phyloP scores from a whole-genome alignment of 2,797 vertebrate species.

The Sparidentex hasta region DNA sequence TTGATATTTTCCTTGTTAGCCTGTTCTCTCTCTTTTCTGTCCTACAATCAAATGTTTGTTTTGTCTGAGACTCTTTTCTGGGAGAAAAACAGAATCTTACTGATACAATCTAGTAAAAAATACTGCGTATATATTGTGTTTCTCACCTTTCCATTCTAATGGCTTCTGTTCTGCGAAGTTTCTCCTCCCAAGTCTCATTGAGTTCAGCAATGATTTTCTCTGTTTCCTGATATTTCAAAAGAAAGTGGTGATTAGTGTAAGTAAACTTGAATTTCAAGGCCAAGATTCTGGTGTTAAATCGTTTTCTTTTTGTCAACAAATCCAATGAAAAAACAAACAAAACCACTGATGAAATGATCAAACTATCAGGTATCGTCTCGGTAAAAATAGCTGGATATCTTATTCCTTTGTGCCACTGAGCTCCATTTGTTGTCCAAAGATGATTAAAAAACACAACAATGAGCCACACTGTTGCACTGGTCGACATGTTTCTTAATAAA shows the following conservation, averaged over 20 bases:
- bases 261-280: background rate
- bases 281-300: no score
- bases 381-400: background rate
- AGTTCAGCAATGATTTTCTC: conserved; percentile 99
- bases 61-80: background rate
- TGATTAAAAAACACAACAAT: background rate
- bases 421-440: background rate
- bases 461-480: background rate
- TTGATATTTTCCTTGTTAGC: background rate
- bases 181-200: conserved; percentile 99
- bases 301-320: conserved; percentile 3
- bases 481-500: background rate
- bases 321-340: background rate
- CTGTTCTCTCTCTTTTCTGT: background rate
- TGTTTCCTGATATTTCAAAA: conserved; percentile 88
- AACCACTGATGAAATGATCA: background rate
- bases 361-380: background rate
- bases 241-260: background rate
- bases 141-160: conserved; percentile 97
- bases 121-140: background rate
- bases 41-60: background rate
- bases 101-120: background rate
- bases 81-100: background rate
- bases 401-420: background rate
- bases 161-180: conserved; percentile 94